Percentiles rank a stretch among this genome's conserved stretches.
Evolutionary conservation across 2,888 invertebrate species (phyloP).

Genomic region (Trichogramma evanescens): DNA sequence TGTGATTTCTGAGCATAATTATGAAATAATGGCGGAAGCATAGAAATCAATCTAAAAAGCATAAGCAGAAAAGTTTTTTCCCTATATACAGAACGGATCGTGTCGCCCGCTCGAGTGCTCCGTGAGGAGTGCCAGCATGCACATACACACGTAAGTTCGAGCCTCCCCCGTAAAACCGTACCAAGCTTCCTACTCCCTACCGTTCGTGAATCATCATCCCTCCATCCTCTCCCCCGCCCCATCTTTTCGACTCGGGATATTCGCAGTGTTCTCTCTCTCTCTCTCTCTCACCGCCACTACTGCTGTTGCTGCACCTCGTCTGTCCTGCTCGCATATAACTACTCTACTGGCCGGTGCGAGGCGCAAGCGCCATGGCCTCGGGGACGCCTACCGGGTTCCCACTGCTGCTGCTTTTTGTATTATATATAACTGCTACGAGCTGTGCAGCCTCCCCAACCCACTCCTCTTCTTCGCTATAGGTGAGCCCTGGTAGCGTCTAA

Average conservation of each 20-base stretch:
- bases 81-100: slow-evolving; percentile 2
- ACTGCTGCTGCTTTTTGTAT: no score
- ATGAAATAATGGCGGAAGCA: no score
- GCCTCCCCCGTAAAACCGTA: background rate
- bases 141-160: background rate
- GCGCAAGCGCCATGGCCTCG: slow-evolving; percentile 18
- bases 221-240: background rate
- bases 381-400: background rate
- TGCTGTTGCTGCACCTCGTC: slow-evolving; percentile 17
- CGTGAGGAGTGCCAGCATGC: slow-evolving; percentile 30
- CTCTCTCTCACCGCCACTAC: slow-evolving; percentile 2
- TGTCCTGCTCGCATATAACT: slow-evolving; percentile 19
- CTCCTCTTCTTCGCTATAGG: no score
- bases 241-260: background rate
- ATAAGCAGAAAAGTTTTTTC: no score
- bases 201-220: background rate
- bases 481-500: no score
- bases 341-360: slow-evolving; percentile 17
- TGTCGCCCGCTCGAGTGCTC: slow-evolving; percentile 24
- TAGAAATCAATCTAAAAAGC: no score
- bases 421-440: no score
- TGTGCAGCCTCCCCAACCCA: no score
- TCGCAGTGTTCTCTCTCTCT: background rate
- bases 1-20: no score
- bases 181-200: no score